Base-by-base conservation (phyloP, 2,888 invertebrate species). In the Neoitamus cyanurus region DNA sequence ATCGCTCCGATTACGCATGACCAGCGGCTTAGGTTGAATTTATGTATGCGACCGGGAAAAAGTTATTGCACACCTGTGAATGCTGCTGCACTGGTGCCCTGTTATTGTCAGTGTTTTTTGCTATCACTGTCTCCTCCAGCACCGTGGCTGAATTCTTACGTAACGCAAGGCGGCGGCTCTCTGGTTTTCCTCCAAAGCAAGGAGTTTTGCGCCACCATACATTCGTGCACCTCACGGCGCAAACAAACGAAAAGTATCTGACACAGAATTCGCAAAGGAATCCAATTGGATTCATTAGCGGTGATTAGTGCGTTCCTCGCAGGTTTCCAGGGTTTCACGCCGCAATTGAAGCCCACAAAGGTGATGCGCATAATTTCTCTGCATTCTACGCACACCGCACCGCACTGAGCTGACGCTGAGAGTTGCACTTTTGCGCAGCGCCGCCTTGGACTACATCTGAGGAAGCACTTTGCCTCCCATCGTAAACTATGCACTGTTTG, bases 41-140 rank as follows among this genome's bases (percentile, higher is more conserved):
- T 58, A 25, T 25, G 25, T 58, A 25, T 25, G 25, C 58, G 70
- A 70, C 30, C 70, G 31, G 70, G 58, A 70, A 70, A 70, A 70
- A n/a, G 30, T 30, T 69, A 30, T 11, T 70, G 70, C 30, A 70
- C 70, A 70, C 70, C 70, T 70, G 70, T 30, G 70, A 70, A 70
- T 31, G 31, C 25, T 31, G 31, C 30, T 70, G n/a, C 31, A 70
- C 70, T 30, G 70, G n/a, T 30, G 70, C 70, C 70, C 70, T 70
- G 31, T 70, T 70, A 70, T 70, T 70, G 70, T 70, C 30, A 31
- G 70, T 7, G 34, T 30, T 31, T 30, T 70, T 70, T 70, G 70
- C 70, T 31, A n/a, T 70, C 70, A 70, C 30, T 28, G 70, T 69
- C 68, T 69, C 68, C 25, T 69, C 68, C 31, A 30, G 31, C 20